Evolutionary conservation across 2,797 vertebrate genomes (phyloP), one percentile per base, ranked within the genome.

Genomic region (Enteromius radiatus): DNA sequence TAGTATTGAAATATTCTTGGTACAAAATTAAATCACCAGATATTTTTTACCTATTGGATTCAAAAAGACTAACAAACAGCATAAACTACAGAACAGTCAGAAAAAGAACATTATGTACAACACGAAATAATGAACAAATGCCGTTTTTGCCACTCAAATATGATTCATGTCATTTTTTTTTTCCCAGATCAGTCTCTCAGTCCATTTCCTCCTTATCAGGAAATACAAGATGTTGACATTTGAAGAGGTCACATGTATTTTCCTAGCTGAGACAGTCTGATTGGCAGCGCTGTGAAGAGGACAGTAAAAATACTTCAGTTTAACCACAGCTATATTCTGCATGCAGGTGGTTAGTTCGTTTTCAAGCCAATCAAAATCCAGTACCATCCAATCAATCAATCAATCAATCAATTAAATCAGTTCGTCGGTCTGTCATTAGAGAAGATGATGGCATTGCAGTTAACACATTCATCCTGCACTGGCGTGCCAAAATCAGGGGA

Each of bases 231-330:
- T 81, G 70, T 81, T 33, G 38, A 70, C 68, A 80, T 33, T 59
- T 88, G 76, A 4, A 84, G 82, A 69, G 87, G 84, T 92, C 91
- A 96, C 89, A 94, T 92, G 26, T 93, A 95, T 88, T 95, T 96
- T 76, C 94, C 95, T 87, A 96, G 92, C 86, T 95, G 96, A 90
- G 94, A 94, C 94, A 95, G 95, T 92, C 94, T 96, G 87, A 95
- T 93, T 89, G 93, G 95, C 86, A 96, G 90, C 83, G 94, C 96
- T 97, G 95, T 84, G 91, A 92, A 92, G 81, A 84, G 89, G 87
- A 89, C 75, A 82, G 81, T 78, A 47, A 86, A 36, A 88, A 56
- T 56, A 69, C 43, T 87, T 88, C 75, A 89, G 80, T 81, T 52
- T 47, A 65, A 76, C 78, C 43, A 67, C 33, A 54, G 10, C 45